Conservation (phyloP, 1,140 invertebrate genomes). For the Brachionus calyciflorus region DNA sequence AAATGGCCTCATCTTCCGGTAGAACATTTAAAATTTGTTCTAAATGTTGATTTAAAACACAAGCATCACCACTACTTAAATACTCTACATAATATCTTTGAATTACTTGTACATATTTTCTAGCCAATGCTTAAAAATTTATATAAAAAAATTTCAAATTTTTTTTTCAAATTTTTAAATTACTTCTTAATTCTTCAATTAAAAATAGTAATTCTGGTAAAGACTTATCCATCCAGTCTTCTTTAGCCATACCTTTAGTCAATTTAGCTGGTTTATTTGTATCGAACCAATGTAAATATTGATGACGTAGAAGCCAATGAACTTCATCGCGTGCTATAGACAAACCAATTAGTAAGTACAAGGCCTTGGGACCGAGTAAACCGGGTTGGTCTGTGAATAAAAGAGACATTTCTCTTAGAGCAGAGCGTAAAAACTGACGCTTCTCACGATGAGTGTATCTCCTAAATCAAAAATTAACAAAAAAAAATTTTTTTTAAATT, state of each 20-base stretch:
- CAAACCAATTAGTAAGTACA: constrained; percentile 91
- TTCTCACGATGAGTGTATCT: constrained; percentile 85
- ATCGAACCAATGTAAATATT: constrained; percentile 68
- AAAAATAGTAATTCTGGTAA: constrained; percentile 94
- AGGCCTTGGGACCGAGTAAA: constrained; percentile 70
- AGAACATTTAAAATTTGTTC: constrained; percentile 62
- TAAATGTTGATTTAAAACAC: constrained; percentile 83
- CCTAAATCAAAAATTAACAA: constrained; percentile 51
- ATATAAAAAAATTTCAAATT: neutral
- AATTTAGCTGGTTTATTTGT: constrained; percentile 70
- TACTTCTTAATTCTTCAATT: constrained; percentile 85
- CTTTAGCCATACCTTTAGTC: constrained; percentile 57
- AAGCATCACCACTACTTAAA: constrained; percentile 88
- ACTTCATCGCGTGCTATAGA: constrained; percentile 94
- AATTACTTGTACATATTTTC: constrained; percentile 74
- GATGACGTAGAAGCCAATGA: constrained; percentile 87
- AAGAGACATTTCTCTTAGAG: constrained; percentile 87
- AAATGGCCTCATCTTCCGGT: constrained; percentile 89
- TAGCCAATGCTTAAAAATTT: constrained; percentile 69
- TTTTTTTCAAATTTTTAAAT: no score
- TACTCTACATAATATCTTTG: constrained; percentile 97
- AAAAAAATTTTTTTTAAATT: neutral
- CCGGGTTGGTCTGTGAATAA: constrained; percentile 97
- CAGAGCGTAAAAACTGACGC: constrained; percentile 89
- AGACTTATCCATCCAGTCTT: constrained; percentile 66